Evolutionary conservation across 2,888 invertebrate genomes (phyloP).

Genomic region (Chalcis sispes): DNA sequence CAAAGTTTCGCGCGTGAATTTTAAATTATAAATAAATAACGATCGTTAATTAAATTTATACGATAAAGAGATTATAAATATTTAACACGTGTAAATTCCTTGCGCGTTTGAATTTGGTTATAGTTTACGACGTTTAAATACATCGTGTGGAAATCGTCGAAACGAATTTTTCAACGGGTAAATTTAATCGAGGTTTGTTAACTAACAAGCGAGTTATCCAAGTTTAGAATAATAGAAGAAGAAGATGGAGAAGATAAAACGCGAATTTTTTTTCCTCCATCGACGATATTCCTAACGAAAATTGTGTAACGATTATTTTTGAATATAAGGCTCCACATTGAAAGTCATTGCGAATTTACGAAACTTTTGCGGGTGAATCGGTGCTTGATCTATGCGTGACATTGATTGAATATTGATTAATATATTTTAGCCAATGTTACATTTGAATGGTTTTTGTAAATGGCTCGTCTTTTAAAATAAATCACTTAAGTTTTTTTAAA

Average conservation of each 20-base stretch:
- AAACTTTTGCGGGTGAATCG: constrained; percentile 17
- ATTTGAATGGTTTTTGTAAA: neutral
- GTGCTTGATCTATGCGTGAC: neutral
- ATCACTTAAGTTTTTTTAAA: neutral
- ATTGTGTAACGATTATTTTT: constrained; percentile 25
- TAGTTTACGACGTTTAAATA: no score
- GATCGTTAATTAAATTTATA: no score
- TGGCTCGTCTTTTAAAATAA: neutral
- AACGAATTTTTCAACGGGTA: no score
- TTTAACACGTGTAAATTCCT: no score
- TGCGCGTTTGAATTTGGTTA: no score
- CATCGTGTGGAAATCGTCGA: no score
- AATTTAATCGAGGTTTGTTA: no score
- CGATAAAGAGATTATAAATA: no score
- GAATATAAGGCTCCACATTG: constrained; percentile 12
- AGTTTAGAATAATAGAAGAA: neutral
- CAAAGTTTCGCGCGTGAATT: no score
- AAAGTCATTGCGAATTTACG: constrained; percentile 27
- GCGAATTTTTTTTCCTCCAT: neutral
- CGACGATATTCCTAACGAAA: neutral
- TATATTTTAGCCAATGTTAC: neutral
- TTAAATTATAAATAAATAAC: no score
- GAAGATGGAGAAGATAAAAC: constrained; percentile 10
- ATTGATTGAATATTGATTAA: constrained; percentile 1
- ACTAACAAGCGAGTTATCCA: no score